Percentiles rank a stretch among this genome's conserved stretches.
These are phyloP conservation scores for Parnassius smintheus DNA, from an alignment of 2,888 invertebrate species.

Conservation along the genomic window DNA sequence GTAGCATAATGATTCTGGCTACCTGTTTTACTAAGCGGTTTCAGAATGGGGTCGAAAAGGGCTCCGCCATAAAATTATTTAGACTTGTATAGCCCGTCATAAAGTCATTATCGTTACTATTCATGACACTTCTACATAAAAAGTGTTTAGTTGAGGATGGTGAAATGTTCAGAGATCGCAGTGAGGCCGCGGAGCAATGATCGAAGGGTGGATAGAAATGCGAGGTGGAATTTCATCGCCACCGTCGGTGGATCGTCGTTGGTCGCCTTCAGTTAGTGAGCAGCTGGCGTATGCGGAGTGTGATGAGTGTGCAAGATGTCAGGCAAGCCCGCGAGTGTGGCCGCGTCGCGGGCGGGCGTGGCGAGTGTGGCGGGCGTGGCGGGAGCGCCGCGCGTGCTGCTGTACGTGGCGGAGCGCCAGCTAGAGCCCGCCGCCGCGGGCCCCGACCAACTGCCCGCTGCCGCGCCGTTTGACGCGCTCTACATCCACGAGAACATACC, in stretches of 20 bases:
- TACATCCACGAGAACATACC: conserved; percentile 53
- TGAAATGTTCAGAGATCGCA: conserved; percentile 51
- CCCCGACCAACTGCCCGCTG: conserved; percentile 51
- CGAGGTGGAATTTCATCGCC: conserved; percentile 55
- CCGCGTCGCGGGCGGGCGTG: conserved; percentile 77
- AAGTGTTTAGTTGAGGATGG: conserved; percentile 64
- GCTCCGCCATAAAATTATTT: conserved; percentile 75
- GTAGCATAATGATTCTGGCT: conserved; percentile 49
- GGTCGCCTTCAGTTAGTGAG: conserved; percentile 68
- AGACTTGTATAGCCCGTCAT: conserved; percentile 52
- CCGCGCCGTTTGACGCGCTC: conserved; percentile 45
- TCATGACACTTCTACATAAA: conserved; percentile 52
- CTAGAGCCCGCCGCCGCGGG: conserved; percentile 74
- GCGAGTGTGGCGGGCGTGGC: conserved; percentile 73
- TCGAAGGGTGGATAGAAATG: conserved; percentile 64
- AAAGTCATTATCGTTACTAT: conserved; percentile 55
- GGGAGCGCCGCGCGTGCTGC: conserved; percentile 76
- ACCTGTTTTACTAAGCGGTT: conserved; percentile 60
- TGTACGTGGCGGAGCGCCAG: conserved; percentile 79
- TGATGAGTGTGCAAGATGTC: conserved; percentile 89
- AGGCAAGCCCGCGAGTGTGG: conserved; percentile 88
- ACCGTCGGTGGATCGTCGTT: conserved; percentile 51
- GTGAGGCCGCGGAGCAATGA: conserved; percentile 67
- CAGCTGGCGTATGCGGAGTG: conserved; percentile 76
- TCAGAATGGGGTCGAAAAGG: conserved; percentile 74